phyloP scores from a whole-genome alignment of 2,888 invertebrate species.

The Dasypolia templi region DNA sequence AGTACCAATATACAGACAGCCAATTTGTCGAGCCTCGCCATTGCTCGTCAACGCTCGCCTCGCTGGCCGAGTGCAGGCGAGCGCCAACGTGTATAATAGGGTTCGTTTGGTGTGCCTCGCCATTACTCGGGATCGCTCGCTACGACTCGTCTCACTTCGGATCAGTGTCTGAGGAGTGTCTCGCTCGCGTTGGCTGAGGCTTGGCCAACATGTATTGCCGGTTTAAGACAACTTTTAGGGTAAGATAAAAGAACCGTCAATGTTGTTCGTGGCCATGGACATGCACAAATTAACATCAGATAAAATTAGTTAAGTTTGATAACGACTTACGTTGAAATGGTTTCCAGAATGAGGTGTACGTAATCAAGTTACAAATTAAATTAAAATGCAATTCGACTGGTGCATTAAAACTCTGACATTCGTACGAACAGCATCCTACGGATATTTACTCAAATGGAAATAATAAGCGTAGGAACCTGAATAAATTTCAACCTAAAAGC shows the following conservation, averaged over 20 bases:
- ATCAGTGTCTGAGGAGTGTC: no score
- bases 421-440: background rate
- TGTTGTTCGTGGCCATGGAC: background rate
- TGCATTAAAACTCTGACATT: slow-evolving; percentile 10
- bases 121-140: no score
- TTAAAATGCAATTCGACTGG: background rate
- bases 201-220: no score
- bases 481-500: slow-evolving; percentile 41
- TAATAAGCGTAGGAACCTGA: slow-evolving; percentile 37
- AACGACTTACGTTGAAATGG: background rate
- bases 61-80: no score
- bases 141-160: no score
- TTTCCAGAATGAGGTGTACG: background rate
- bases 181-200: no score
- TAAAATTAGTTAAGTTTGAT: background rate
- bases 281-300: slow-evolving; percentile 5
- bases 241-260: background rate
- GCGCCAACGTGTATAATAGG: no score
- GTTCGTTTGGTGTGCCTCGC: no score
- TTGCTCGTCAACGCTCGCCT: no score
- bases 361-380: background rate
- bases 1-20: no score
- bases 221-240: background rate
- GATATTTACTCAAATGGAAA: slow-evolving; percentile 20
- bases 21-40: no score